phyloP scores from a whole-genome alignment of 2,113 vertebrate genomes.

The Anguilla japonica region DNA sequence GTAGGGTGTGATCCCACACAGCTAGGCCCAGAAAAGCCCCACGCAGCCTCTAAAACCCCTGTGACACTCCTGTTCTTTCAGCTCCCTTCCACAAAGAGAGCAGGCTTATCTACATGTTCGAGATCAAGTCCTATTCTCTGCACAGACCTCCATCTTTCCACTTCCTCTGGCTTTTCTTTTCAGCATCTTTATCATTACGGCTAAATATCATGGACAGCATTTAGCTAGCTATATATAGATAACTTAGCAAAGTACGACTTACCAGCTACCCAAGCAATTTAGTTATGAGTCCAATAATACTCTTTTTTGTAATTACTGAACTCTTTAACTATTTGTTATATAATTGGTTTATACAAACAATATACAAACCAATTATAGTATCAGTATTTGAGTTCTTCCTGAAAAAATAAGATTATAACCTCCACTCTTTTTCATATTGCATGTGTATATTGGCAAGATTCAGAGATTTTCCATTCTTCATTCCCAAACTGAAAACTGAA shows the following conservation, averaged over 20 bases:
- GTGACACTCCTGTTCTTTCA: background rate
- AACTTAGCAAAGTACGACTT: background rate
- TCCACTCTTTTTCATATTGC: background rate
- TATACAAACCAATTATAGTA: too few species aligned
- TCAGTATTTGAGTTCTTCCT: background rate
- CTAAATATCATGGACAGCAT: background rate
- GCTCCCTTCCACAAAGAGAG: background rate
- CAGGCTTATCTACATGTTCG: background rate
- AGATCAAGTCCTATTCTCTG: background rate
- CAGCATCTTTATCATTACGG: background rate
- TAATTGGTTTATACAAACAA: too few species aligned
- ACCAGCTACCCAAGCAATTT: too few species aligned
- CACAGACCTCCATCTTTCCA: background rate
- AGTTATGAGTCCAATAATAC: too few species aligned
- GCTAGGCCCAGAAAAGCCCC: slow-evolving; percentile 10
- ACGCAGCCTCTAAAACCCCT: slow-evolving; percentile 14
- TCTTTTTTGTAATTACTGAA: too few species aligned
- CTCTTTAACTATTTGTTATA: too few species aligned
- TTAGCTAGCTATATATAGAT: background rate
- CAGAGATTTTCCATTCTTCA: background rate
- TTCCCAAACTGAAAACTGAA: background rate
- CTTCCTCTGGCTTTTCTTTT: background rate
- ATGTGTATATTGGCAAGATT: background rate
- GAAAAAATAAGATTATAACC: background rate
- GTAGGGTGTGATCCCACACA: slow-evolving; percentile 31